Conservation (phyloP, 2,797 vertebrate genomes). For the Takifugu ocellatus region DNA sequence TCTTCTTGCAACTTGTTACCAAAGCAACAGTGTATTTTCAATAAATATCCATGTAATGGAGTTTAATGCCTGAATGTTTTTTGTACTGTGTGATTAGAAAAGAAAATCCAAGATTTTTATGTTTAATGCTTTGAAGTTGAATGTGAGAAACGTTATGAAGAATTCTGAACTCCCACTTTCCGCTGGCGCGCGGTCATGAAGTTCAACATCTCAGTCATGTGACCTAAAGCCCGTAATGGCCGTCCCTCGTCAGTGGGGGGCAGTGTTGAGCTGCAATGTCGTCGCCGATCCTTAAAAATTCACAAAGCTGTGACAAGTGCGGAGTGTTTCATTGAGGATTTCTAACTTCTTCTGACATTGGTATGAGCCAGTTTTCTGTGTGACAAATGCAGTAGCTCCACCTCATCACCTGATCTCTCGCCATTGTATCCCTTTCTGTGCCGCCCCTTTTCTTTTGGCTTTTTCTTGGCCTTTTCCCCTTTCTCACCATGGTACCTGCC, state of each 20-base stretch:
- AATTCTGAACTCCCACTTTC: no score
- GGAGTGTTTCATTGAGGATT: slow-evolving; percentile 44
- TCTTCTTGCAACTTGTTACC: slow-evolving; percentile 3
- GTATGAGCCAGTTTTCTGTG: slow-evolving; percentile 41
- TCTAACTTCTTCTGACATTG: slow-evolving; percentile 50
- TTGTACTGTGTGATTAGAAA: slow-evolving; percentile 5
- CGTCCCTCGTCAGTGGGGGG: slow-evolving; percentile 48
- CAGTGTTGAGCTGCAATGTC: slow-evolving; percentile 49
- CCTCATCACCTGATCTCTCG: slow-evolving; percentile 63
- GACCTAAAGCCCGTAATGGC: neutral
- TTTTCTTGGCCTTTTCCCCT: slow-evolving; percentile 23
- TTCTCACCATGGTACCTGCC: slow-evolving; percentile 49
- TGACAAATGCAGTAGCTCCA: slow-evolving; percentile 42
- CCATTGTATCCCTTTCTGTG: slow-evolving; percentile 28
- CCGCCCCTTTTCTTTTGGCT: neutral
- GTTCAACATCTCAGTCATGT: no score
- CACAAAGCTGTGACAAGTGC: slow-evolving; percentile 21
- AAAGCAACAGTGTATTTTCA: neutral
- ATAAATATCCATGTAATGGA: slow-evolving; percentile 2
- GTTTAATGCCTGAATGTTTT: slow-evolving; percentile 2
- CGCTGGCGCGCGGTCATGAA: no score
- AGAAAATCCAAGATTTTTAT: no score
- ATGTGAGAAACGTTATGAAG: no score
- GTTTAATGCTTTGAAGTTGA: no score
- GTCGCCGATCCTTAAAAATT: slow-evolving; percentile 9